These are phyloP conservation scores for Isichthys henryi DNA, from an alignment of 2,113 vertebrate species.

Conservation along the genomic window DNA sequence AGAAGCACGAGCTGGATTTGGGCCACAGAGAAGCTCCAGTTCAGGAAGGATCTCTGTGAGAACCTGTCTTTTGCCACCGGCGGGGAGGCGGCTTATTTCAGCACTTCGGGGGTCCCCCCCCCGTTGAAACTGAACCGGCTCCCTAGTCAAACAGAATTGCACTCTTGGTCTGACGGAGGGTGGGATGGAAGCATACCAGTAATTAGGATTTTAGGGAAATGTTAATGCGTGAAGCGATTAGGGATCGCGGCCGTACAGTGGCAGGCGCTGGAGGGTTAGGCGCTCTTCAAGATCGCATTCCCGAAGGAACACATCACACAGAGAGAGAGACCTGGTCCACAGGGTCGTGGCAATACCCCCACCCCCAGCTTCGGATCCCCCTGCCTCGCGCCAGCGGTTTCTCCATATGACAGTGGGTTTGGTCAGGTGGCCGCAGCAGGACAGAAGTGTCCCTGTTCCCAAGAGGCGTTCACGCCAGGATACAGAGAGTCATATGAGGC, in stretches of 20 bases:
- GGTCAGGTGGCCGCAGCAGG: slow-evolving; percentile 75
- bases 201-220: not conserved
- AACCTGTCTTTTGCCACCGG: not conserved
- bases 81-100: not conserved
- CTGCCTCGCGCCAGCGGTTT: slow-evolving; percentile 39
- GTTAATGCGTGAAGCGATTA: slow-evolving; percentile 10
- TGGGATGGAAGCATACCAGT: not conserved
- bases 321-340: slow-evolving; percentile 73
- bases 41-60: not conserved
- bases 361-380: not conserved
- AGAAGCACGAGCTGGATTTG: not conserved
- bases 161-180: not conserved
- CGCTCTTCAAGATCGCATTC: not conserved
- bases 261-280: no score
- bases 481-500: slow-evolving; percentile 82
- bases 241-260: no score
- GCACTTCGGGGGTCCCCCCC: not conserved
- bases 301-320: slow-evolving; percentile 25
- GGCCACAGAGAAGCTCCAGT: not conserved
- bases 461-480: slow-evolving; percentile 70
- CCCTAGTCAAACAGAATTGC: not conserved
- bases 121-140: not conserved
- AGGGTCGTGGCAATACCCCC: not conserved
- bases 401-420: slow-evolving; percentile 82
- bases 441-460: slow-evolving; percentile 96